A percentile compares a stretch with the other conserved stretches of the same genome.
Conservation (phyloP, 2,113 vertebrate genomes). For the sheep (Ovis aries) region DNA sequence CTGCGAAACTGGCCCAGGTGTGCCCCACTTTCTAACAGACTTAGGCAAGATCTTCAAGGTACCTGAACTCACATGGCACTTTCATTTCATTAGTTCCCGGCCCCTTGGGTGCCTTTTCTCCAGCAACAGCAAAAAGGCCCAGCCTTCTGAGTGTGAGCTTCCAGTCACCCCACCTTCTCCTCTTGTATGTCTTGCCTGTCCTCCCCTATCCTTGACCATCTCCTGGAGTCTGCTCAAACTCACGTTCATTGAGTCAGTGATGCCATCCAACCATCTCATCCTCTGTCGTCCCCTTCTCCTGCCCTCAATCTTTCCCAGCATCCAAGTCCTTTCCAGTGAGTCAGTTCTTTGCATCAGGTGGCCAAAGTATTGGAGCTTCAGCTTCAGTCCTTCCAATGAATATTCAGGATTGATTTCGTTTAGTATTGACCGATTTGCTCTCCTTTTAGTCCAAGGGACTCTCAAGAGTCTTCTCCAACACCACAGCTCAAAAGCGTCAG, state of each 20-base stretch:
- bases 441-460: background rate
- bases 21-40: background rate
- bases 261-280: background rate
- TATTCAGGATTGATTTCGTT: background rate
- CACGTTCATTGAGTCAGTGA: fast-evolving
- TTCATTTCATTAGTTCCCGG: background rate
- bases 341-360: background rate
- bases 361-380: background rate
- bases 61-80: background rate
- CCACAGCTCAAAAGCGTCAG: background rate
- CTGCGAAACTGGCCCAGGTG: background rate
- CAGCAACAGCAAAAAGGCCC: background rate
- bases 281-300: background rate
- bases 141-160: background rate
- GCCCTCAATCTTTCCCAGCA: background rate
- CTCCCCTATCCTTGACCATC: background rate
- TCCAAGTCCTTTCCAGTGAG: background rate
- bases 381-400: background rate
- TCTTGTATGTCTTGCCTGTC: background rate
- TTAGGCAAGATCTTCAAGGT: background rate
- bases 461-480: background rate
- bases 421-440: background rate
- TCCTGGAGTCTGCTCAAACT: background rate
- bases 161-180: background rate
- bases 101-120: background rate